Percentiles rank a stretch among this genome's conserved stretches.
These are phyloP conservation scores for Tamias sibiricus DNA, from an alignment of 2,113 vertebrate genomes.

Conservation along the genomic window DNA sequence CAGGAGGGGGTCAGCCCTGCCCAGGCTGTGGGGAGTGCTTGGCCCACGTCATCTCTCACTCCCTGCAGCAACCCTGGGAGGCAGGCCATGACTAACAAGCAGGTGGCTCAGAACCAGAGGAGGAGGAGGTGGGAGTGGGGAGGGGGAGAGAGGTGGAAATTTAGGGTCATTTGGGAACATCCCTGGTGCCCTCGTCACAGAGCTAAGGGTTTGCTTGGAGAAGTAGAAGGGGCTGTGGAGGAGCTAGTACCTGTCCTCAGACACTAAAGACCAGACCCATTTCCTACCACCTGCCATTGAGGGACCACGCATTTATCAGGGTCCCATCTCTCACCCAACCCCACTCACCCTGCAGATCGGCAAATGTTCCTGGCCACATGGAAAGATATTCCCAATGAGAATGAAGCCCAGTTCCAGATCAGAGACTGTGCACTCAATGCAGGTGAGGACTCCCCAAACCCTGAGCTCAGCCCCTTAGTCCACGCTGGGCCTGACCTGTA, in stretches of 20 bases:
- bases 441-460: constrained; percentile 85
- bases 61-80: not conserved
- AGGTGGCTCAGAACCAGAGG: not conserved
- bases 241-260: not conserved
- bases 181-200: not conserved
- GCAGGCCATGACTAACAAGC: not conserved
- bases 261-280: not conserved
- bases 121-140: not conserved
- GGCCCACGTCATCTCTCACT: not conserved
- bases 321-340: not conserved
- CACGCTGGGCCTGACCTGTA: not conserved
- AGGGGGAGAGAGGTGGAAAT: not conserved
- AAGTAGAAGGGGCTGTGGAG: not conserved
- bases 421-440: constrained; percentile 95
- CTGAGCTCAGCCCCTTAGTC: rapidly evolving
- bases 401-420: constrained; percentile 97
- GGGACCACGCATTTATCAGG: not conserved
- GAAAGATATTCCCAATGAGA: constrained; percentile 99
- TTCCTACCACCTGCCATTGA: not conserved
- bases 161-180: not conserved
- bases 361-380: constrained; percentile 98
- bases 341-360: constrained; percentile 87
- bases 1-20: not conserved
- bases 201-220: not conserved
- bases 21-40: not conserved